Base-by-base conservation (phyloP, 2,888 invertebrate genomes). In the Pollenia griseotomentosa region DNA sequence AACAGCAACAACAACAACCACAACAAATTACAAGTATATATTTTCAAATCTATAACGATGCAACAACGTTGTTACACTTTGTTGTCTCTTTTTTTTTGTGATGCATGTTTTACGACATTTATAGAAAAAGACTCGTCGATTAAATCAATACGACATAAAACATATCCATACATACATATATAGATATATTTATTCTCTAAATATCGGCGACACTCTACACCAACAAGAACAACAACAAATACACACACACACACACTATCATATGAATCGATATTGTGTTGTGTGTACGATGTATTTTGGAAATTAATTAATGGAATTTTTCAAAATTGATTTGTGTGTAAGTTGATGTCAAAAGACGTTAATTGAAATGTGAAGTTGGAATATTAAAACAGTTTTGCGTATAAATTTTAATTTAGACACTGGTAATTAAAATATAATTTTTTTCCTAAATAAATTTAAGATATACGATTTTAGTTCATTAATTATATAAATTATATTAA, bases 331-430 rank as follows among this genome's bases (percentile, higher is more conserved):
- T 87, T 87, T 84, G 87, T 87, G 84, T 57, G 82, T 70, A 87
- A 81, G 78, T 84, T 87, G 81, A 84, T 87, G 84, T 78, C 84
- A 78, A 44, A 77, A 87, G 87, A 87, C 87, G 78, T 87, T 87
- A 84, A 87, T 87, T 87, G 84, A 87, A 87, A 78, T 82, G 87
- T 82, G 84, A 87, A 84, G 84, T 82, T 87, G 87, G 84, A 74
- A 74, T 82, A 87, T 84, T 81, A 74, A 84, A 81, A 73, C 33
- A 82, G 51, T 63, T 61, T 73, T 61, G 33, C 46, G 55, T 55
- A 77, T 63, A 83, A 73, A 73, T 80, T 78, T 66, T 61, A 53
- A 68, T 59, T 63, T 46, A 19, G 9, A 16, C 46, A 55, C 19
- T 55, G 40, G 77, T 63, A 83, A 80, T 74, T 84, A 74, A 79